Conservation (phyloP, 1,140 invertebrate genomes). For the Pinna nobilis region DNA sequence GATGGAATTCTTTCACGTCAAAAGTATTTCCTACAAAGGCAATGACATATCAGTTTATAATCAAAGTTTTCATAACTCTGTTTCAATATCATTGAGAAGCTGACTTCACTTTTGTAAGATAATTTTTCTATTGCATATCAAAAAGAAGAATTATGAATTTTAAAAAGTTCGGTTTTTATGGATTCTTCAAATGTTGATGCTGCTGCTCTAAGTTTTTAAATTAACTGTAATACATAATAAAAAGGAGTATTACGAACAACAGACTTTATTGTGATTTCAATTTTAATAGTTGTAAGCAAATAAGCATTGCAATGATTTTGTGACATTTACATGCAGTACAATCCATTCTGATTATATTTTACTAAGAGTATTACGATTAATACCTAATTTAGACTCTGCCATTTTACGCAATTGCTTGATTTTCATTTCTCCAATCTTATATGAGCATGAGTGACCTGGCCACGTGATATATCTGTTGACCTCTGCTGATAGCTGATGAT, state of each 20-base stretch:
- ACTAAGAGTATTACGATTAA: neutral
- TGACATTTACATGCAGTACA: neutral
- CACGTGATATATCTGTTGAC: constrained; percentile 74
- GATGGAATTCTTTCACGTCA: constrained; percentile 72
- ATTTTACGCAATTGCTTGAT: constrained; percentile 70
- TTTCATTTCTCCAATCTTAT: constrained; percentile 76
- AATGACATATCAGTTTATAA: neutral
- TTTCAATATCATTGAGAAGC: too few species aligned
- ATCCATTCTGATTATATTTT: neutral
- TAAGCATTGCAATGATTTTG: too few species aligned
- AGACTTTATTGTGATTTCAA: too few species aligned
- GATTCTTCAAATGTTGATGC: too few species aligned
- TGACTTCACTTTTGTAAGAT: too few species aligned
- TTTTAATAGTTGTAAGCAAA: neutral
- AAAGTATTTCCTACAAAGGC: constrained; percentile 60
- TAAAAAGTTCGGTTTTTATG: too few species aligned
- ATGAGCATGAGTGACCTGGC: constrained; percentile 75
- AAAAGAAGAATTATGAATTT: too few species aligned
- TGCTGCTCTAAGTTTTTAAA: too few species aligned
- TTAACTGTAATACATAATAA: too few species aligned
- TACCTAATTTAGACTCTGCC: constrained; percentile 69
- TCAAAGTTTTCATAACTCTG: too few species aligned
- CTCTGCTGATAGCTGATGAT: constrained; percentile 61
- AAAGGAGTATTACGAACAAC: too few species aligned
- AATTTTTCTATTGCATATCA: too few species aligned